Conservation (phyloP, 2,113 vertebrate species). For the Ictalurus punctatus region DNA sequence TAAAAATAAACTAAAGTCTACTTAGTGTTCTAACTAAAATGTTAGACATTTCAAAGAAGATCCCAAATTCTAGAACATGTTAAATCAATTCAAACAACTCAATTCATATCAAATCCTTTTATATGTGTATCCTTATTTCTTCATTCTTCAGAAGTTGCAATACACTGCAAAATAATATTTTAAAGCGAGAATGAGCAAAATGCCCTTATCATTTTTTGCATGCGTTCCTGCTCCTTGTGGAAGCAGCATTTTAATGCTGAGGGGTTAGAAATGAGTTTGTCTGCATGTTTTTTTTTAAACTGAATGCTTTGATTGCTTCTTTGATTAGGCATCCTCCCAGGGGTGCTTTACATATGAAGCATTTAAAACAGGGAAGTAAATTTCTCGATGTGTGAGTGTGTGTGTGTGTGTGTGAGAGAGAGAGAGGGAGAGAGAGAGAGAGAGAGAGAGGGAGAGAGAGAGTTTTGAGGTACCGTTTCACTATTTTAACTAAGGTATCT, state of each 20-base stretch:
- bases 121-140: neutral
- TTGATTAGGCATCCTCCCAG: constrained; percentile 11
- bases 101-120: neutral
- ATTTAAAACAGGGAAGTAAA: constrained; percentile 1
- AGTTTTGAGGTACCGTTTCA: neutral
- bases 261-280: neutral
- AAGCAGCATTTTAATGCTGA: neutral
- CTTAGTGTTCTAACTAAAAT: neutral
- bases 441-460: too few relatives aligned
- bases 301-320: constrained; percentile 25
- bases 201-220: neutral
- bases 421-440: too few relatives aligned
- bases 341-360: constrained; percentile 20
- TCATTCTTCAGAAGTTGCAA: neutral
- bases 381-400: neutral
- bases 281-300: neutral
- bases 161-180: neutral
- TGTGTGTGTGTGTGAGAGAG: neutral
- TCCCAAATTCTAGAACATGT: neutral
- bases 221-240: neutral
- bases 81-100: neutral
- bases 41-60: neutral
- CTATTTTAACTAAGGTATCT: neutral
- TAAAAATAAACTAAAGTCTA: neutral
- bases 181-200: neutral